A percentile compares a stretch with the other conserved stretches of the same genome.
Conservation (phyloP, 1,140 invertebrate genomes). For the Polypedilum pembai region DNA sequence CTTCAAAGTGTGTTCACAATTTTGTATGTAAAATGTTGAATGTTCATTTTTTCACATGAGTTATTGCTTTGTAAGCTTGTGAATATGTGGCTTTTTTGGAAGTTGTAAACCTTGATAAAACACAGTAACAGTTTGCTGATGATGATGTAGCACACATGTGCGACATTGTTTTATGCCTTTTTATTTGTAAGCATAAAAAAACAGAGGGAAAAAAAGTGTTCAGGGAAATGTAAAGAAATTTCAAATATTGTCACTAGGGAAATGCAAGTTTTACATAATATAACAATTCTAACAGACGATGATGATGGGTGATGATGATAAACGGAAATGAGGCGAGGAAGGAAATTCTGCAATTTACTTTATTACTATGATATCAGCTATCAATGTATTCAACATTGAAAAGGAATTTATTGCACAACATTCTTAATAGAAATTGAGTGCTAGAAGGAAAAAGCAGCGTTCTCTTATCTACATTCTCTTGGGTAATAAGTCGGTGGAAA, state of each 20-base stretch:
- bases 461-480: no score
- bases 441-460: no score
- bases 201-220: not conserved
- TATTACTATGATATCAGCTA: no score
- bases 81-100: not conserved
- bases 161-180: not conserved
- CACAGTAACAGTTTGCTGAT: not conserved
- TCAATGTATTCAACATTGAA: no score
- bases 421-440: no score
- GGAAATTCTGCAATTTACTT: no score
- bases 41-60: not conserved
- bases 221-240: not conserved
- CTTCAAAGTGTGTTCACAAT: not conserved
- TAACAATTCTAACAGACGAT: no score
- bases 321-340: no score
- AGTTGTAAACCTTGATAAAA: not conserved
- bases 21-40: not conserved
- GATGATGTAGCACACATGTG: conserved; percentile 11
- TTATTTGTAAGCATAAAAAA: not conserved
- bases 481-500: no score
- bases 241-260: not conserved
- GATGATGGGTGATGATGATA: no score
- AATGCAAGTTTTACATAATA: not conserved
- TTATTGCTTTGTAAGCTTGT: not conserved
- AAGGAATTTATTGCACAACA: no score